Evolutionary conservation across 1,140 invertebrate genomes (phyloP).

Genomic region (Ctenoplectra terminalis): DNA sequence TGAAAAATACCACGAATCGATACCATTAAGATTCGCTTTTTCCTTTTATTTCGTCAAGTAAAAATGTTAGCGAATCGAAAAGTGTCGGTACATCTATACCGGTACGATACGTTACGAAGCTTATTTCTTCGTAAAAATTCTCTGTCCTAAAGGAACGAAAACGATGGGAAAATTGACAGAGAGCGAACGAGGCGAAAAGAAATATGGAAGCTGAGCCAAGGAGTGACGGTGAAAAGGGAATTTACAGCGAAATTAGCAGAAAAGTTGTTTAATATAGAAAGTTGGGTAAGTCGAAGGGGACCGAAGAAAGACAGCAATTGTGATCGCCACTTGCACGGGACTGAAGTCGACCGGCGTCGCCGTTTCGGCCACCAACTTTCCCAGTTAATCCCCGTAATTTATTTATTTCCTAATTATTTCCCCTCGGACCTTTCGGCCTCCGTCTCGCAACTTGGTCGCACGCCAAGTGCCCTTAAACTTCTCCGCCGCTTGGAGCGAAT

Average conservation of each 20-base stretch:
- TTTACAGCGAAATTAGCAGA: slow-evolving; percentile 68
- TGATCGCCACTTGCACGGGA: slow-evolving; percentile 62
- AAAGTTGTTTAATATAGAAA: slow-evolving; percentile 77
- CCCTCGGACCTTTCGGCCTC: not conserved
- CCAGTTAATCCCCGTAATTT: slow-evolving; percentile 71
- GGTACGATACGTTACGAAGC: no score
- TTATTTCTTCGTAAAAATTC: no score
- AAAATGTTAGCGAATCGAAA: not conserved
- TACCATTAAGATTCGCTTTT: slow-evolving; percentile 18
- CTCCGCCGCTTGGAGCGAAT: not conserved
- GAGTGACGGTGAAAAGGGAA: not conserved
- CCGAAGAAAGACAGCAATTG: slow-evolving; percentile 61
- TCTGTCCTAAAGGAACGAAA: not conserved
- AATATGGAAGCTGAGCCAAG: not conserved
- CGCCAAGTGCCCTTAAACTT: slow-evolving; percentile 14
- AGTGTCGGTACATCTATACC: no score
- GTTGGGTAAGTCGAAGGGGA: slow-evolving; percentile 63
- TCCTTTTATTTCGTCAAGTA: not conserved
- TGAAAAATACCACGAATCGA: slow-evolving; percentile 33
- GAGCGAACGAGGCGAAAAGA: not conserved
- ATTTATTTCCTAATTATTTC: slow-evolving; percentile 75
- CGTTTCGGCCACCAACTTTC: slow-evolving; percentile 65
- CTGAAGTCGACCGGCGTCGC: not conserved
- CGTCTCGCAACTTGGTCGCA: not conserved
- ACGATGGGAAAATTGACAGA: not conserved